Percentiles rank a stretch among this genome's conserved stretches.
Conservation (phyloP, 2,888 invertebrate genomes). For the Calliphora vomitoria region DNA sequence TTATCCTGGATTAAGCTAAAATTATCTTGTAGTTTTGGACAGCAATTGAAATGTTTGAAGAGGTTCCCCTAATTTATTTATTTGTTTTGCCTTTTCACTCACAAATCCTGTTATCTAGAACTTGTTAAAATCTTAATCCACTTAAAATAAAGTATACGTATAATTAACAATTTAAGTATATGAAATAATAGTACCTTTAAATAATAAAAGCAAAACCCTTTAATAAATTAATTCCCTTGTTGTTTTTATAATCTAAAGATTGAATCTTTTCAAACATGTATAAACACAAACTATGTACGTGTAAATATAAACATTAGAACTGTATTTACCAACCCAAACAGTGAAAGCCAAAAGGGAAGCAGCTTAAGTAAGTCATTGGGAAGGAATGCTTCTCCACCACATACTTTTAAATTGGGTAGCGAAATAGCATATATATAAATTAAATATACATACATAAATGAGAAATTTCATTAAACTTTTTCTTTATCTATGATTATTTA, state of each 20-base stretch:
- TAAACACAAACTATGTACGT: neutral
- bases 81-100: neutral
- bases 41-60: neutral
- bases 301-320: neutral
- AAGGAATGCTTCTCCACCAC: neutral
- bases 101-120: neutral
- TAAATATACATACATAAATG: too few relatives aligned
- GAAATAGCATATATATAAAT: too few relatives aligned
- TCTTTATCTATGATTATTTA: too few relatives aligned
- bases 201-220: conserved; percentile 35
- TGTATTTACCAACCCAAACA: neutral
- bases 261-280: conserved; percentile 30
- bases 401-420: too few relatives aligned
- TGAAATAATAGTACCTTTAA: conserved; percentile 23
- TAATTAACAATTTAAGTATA: conserved; percentile 47
- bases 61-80: neutral
- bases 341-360: neutral
- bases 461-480: too few relatives aligned
- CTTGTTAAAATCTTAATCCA: neutral
- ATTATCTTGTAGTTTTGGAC: neutral
- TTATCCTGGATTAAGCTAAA: neutral
- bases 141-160: neutral
- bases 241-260: conserved; percentile 41
- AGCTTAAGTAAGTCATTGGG: neutral
- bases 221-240: conserved; percentile 48